Evolutionary conservation across 1,140 invertebrate species (phyloP).

Genomic region (Trialeurodes vaporariorum): DNA sequence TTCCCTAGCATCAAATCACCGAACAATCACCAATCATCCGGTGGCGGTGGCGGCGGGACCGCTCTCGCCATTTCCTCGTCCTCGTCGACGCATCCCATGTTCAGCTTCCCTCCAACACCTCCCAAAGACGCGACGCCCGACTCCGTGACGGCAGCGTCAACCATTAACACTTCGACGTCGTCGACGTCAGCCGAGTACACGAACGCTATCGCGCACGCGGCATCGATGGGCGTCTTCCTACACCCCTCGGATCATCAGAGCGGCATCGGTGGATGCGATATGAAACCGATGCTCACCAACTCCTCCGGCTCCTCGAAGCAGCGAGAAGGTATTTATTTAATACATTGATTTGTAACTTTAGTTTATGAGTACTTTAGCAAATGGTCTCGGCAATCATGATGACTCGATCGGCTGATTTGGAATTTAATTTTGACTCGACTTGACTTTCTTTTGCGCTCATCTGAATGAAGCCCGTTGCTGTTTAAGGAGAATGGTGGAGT

Average conservation of each 20-base stretch:
- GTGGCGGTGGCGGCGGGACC: conserved; percentile 2
- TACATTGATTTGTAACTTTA: too few relatives aligned
- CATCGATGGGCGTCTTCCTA: conserved; percentile 25
- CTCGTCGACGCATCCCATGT: conserved; percentile 21
- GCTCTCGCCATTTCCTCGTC: conserved; percentile 4
- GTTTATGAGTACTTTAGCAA: too few relatives aligned
- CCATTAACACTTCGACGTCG: conserved; percentile 18
- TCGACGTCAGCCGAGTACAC: conserved; percentile 21
- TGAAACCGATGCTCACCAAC: conserved; percentile 24
- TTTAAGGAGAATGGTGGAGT: too few relatives aligned
- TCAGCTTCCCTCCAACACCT: conserved; percentile 25
- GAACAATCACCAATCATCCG: conserved; percentile 9
- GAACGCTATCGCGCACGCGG: conserved; percentile 22
- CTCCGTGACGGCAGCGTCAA: conserved; percentile 20
- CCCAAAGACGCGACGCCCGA: conserved; percentile 25
- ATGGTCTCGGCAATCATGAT: too few relatives aligned
- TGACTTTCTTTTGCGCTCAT: too few relatives aligned
- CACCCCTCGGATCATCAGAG: too few relatives aligned
- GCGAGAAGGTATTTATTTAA: too few relatives aligned
- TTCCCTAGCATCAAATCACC: conserved; percentile 4
- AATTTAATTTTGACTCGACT: too few relatives aligned
- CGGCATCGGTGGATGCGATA: conserved; percentile 20
- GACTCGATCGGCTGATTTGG: too few relatives aligned
- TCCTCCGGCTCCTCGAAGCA: conserved; percentile 23
- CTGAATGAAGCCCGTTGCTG: too few relatives aligned